Evolutionary conservation across 2,888 invertebrate genomes (phyloP), one percentile per base, ranked within the genome.

Genomic region (Synergus japonicus): DNA sequence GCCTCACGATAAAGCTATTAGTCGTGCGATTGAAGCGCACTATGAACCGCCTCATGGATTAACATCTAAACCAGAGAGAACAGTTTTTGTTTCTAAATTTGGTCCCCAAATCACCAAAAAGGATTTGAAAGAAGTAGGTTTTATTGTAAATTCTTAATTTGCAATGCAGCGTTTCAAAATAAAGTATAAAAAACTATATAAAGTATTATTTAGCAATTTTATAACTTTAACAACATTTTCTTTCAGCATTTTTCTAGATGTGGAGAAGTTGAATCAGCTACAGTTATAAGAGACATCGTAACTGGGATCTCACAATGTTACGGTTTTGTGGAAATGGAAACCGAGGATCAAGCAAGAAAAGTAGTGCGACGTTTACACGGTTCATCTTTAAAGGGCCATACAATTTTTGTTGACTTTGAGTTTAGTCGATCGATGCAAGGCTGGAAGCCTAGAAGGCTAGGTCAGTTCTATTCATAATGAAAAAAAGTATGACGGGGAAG

Each of bases 401-500:
- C 94, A 89, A 93, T 97, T 46, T 93, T 97, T 87, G 95, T 96
- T 3, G 97, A 98, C 91, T 94, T 94, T 86, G 97, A 97, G 92
- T 95, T 95, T 85, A 96, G 95, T 89, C 93, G 97, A 82, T 92
- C 92, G 10, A 90, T 97, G 87, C 93, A 93, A 79, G 97, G 97
- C 1, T 98, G 98, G 98, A 95, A 95, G 89, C 98, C 98, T 3
- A 93, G 98, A 83, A 92, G 98, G 83, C 93, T 97, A 8, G 98
- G 93, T 93, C 85, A 69, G 78, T 77, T 60, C 63, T 76, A 67
- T 60, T 77, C 60, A 49, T 65, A 65, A 46, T 65, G 15, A 46
- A 64, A 64, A 63, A 65, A 15, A 46, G 41, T 76, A 10, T 18
- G n/a, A 58, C 18, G 54, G 18, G 76, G 60, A 77, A 49, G 29